Base-by-base conservation (phyloP, 2,797 vertebrate species). In the Eupleurogrammus muticus region DNA sequence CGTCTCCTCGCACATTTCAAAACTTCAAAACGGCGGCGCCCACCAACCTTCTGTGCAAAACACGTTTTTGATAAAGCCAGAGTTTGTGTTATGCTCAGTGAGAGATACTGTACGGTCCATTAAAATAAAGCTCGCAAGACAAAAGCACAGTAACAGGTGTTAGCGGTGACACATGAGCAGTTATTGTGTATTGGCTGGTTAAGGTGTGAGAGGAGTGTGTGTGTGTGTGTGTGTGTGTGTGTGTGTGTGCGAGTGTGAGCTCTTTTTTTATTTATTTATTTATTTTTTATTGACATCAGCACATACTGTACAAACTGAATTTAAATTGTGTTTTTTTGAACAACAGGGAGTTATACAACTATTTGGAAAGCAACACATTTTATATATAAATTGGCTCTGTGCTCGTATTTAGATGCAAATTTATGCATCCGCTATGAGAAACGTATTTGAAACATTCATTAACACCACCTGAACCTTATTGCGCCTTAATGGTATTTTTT, bases 31-130 rank as follows among this genome's bases (percentile, higher is more conserved):
- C 82, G 77, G 83, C 59, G 70, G 82, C 88, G 80, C 84, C 93
- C 93, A 92, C 91, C 84, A 85, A 89, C 92, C 91, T 88, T 93
- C 92, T 93, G 93, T 83, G 86, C 86, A 79, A 79, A n/a, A n/a
- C n/a, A 81, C 86, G 81, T 79, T 75, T 80, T 85, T 70, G 68
- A 81, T 77, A 82, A 84, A 84, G 81, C 62, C 81, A 5, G 44
- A 78, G 83, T 84, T 81, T 80, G 85, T 81, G 86, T 82, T 62
- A 77, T 75, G 69, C 71, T 70, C 10, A 55, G 76, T 54, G 67
- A 77, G 78, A 80, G 82, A 75, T 64, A 32, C 74, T 47, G 77
- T 19, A 50, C 76, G 19, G 61, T 59, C 42, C 58, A 52, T 77
- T 62, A 86, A 80, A 89, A 90, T 84, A 84, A n/a, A 80, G 79